Conservation (phyloP, 64 coral and sea anemone genomes). For the Cladopsammia gracilis region DNA sequence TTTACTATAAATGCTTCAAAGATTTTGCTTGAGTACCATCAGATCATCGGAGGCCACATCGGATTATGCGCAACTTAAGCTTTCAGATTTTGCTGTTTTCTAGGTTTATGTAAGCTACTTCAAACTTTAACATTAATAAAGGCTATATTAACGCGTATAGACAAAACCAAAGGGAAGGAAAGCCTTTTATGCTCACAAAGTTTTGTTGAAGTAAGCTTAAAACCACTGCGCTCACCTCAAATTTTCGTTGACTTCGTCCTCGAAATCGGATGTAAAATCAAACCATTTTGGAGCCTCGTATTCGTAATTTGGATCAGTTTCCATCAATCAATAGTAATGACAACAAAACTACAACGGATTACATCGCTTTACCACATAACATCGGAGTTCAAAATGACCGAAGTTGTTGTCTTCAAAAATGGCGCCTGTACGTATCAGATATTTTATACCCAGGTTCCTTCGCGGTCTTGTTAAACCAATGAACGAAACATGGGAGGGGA, state of each 20-base stretch:
- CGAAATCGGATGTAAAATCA: conserved; percentile 28
- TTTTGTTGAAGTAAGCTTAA: too few species aligned
- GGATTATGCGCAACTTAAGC: too few species aligned
- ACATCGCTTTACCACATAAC: not conserved
- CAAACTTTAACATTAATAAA: too few species aligned
- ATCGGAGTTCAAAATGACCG: not conserved
- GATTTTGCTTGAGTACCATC: too few species aligned
- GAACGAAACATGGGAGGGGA: not conserved
- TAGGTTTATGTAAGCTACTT: too few species aligned
- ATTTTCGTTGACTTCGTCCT: conserved; percentile 2
- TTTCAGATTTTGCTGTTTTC: too few species aligned
- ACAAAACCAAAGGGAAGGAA: too few species aligned
- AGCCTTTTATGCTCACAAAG: too few species aligned
- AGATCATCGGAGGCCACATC: too few species aligned
- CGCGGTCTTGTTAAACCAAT: not conserved
- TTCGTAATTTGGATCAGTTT: conserved; percentile 51
- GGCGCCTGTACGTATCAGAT: not conserved
- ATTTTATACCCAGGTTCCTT: not conserved
- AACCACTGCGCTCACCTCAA: not conserved
- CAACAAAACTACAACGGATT: not conserved
- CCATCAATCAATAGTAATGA: not conserved
- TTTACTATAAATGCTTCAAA: too few species aligned
- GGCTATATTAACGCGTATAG: too few species aligned
- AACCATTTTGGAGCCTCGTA: conserved; percentile 54
- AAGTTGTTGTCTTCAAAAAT: conserved; percentile 17